Evolutionary conservation across 2,797 vertebrate genomes (phyloP).

Genomic region (Decapterus maruadsi): DNA sequence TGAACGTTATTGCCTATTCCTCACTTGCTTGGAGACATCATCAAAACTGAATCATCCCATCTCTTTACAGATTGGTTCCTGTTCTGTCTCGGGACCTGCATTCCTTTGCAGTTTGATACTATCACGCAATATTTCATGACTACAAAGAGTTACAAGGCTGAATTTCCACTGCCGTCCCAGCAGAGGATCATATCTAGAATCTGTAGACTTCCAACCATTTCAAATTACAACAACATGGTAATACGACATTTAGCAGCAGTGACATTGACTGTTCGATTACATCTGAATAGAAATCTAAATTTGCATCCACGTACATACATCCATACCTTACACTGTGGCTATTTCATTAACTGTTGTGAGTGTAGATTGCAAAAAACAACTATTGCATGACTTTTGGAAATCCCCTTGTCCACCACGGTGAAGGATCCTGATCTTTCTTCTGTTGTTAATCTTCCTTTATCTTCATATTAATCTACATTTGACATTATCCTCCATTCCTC

Average conservation of each 20-base stretch:
- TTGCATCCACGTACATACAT: too few relatives aligned
- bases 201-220: background rate
- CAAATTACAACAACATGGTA: background rate
- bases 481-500: too few relatives aligned
- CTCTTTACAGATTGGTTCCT: conserved; percentile 56
- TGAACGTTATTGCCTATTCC: conserved; percentile 58
- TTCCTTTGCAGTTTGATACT: conserved; percentile 65
- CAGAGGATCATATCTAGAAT: conserved; percentile 35
- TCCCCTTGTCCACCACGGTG: too few relatives aligned
- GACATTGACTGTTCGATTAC: background rate
- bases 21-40: conserved; percentile 61
- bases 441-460: too few relatives aligned
- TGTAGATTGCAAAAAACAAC: too few relatives aligned
- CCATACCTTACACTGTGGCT: too few relatives aligned
- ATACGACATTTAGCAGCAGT: background rate
- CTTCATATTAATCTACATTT: too few relatives aligned
- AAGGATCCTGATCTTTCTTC: too few relatives aligned
- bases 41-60: conserved; percentile 62
- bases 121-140: conserved; percentile 72
- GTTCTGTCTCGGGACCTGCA: conserved; percentile 54
- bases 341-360: too few relatives aligned
- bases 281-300: too few relatives aligned
- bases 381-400: too few relatives aligned
- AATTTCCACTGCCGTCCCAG: conserved; percentile 30
- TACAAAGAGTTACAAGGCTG: conserved; percentile 48